Percentiles rank a stretch among this genome's conserved stretches.
Conservation (phyloP, 2,113 vertebrate species). For the Chloropsis hardwickii region DNA sequence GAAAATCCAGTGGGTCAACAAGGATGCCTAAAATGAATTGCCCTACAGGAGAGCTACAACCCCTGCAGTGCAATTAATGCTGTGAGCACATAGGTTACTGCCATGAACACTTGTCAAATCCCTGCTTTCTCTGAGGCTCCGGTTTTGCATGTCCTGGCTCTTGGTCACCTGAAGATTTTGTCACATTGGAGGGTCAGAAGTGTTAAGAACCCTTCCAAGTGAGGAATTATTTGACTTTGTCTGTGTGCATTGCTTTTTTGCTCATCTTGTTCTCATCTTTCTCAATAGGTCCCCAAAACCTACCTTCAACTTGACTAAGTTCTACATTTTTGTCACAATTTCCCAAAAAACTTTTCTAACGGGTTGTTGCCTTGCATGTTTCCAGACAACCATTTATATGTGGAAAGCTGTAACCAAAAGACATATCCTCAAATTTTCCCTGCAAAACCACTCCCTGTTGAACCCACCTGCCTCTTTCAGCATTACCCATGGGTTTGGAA, state of each 20-base stretch:
- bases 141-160: not conserved
- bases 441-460: not conserved
- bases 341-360: not conserved
- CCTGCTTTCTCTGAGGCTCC: fast-evolving
- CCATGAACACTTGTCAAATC: not conserved
- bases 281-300: not conserved
- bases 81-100: not conserved
- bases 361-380: not conserved
- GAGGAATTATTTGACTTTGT: not conserved
- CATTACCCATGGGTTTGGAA: not conserved
- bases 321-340: not conserved
- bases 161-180: not conserved
- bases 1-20: not conserved
- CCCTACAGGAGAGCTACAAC: not conserved
- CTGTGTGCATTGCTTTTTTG: not conserved
- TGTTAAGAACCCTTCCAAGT: not conserved
- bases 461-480: not conserved
- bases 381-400: not conserved
- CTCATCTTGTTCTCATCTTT: not conserved
- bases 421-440: not conserved
- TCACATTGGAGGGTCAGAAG: not conserved
- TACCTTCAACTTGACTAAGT: not conserved
- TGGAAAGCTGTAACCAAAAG: not conserved
- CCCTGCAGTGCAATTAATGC: not conserved
- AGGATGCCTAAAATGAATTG: not conserved